Base-by-base conservation (phyloP, 92 coral and sea anemone species). In the Pocillopora meandrina region DNA sequence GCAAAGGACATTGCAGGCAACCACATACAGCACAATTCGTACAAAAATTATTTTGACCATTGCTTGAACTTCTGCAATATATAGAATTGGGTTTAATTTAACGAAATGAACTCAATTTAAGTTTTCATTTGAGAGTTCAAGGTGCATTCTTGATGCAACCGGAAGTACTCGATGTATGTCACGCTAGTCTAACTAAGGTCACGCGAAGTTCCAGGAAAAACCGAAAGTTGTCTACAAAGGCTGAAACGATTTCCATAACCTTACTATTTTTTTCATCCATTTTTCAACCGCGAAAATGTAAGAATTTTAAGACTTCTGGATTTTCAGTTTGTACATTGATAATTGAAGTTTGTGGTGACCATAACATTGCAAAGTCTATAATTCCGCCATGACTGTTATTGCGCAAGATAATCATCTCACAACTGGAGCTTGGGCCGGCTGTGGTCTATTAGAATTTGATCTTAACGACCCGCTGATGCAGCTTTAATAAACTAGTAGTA, bases 41-140 rank as follows among this genome's bases (percentile, higher is more conserved):
- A 66, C 9, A 66, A 66, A 11, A 19, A 21, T 66, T 0, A 66
- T 66, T 18, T 19, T 66, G 19, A 19, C 1, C 72, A 66, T 66
- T 18, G 72, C 72, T 66, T 66, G 72, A 66, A 66, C 72, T 21
- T 66, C 72, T 66, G 72, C 72, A 66, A 66, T 16, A n/a, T n/a
- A 66, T 4, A 21, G 31, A 19, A 66, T 42, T 42, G 49, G 5
- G 49, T n/a, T 42, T 2, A 42, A 42, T 42, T 42, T 66, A 66
- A 66, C 18, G 72, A 66, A 23, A 21, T 26, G 31, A 23, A 66
- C 13, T 12, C 21, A 66, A 31, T 66, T 2, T 19, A 66, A 19
- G 2, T 42, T 42, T 19, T n/a, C 3, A 66, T 12, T 66, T 10
- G 23, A 66, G 5, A 16, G 72, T 10, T 66, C 72, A 42, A 5